Evolutionary conservation across 2,888 invertebrate species (phyloP), one percentile per base, ranked within the genome.

Genomic region (Lasioglossum marginatum): DNA sequence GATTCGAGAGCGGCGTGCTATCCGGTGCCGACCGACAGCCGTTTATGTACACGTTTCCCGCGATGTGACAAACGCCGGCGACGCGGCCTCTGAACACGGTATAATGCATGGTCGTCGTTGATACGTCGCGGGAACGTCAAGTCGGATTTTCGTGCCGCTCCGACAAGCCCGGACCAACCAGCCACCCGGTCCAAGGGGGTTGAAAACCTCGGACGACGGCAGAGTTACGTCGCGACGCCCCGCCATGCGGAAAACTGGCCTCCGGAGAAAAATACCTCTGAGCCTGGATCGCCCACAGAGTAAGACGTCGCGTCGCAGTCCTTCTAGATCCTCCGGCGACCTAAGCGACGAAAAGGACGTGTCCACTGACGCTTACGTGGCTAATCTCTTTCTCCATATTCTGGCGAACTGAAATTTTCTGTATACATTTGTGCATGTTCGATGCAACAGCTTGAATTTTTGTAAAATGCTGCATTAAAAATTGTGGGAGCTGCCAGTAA

Each of bases 61-160:
- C 87, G 88, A 85, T 86, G 86, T 90, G 86, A 88, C 90, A 91
- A 91, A 88, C 86, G 83, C 87, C 70, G 52, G 19, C 84, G 84
- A 83, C 76, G 86, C 81, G 57, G 75, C 75, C 76, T 57, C 72
- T 82, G 81, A 76, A 12, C 75, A 77, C 77, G 80, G 78, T 81
- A 86, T 90, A 88, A 87, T 75, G 77, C 77, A 81, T 81, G 66
- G 63, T 75, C 66, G 75, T 79, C 81, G 88, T 88, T 88, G 88
- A 91, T 91, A 90, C 81, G 87, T 84, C 82, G 87, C 76, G 88
- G 89, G 88, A 83, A 89, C 79, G 87, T 91, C 91, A 82, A 57
- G 79, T 70, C 75, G 77, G 86, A 80, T 88, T 89, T 90, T 83
- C 89, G 71, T 78, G 52, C 78, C 76, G 85, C 57, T 43, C 77